A percentile compares a stretch with the other conserved stretches of the same genome.
Conservation (phyloP, 2,113 vertebrate species). For the Thalassoma bifasciatum region DNA sequence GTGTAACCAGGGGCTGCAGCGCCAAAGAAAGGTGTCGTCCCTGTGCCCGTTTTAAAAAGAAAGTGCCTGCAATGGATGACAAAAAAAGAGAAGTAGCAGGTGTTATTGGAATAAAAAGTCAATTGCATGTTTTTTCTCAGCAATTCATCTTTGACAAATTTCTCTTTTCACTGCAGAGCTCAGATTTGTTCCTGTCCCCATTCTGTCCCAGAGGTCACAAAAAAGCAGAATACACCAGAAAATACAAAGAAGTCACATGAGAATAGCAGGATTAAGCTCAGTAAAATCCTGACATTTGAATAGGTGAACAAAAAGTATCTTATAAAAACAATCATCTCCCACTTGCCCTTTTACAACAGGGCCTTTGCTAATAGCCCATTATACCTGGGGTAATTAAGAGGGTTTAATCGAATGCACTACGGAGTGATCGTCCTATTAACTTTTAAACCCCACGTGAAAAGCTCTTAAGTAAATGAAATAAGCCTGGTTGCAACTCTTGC, state of each 20-base stretch:
- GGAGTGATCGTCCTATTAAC: conserved; percentile 81
- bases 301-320: conserved; percentile 73
- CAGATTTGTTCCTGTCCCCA: not conserved
- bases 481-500: conserved; percentile 75
- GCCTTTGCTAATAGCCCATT: conserved; percentile 80
- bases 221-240: not conserved
- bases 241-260: conserved; percentile 8
- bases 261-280: conserved; percentile 41
- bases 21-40: conserved; percentile 96
- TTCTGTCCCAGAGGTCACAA: not conserved
- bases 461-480: conserved; percentile 82
- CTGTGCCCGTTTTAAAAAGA: conserved; percentile 98
- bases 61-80: conserved; percentile 88
- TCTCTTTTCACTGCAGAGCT: not conserved
- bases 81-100: not conserved
- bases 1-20: conserved; percentile 97
- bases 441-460: conserved; percentile 82
- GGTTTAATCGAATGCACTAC: conserved; percentile 82
- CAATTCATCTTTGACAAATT: not conserved
- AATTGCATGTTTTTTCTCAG: not conserved
- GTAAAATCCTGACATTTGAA: conserved; percentile 68
- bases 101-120: not conserved
- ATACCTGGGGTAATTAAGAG: conserved; percentile 82
- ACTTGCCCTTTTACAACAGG: conserved; percentile 78
- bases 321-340: conserved; percentile 79